Conservation (phyloP, 2,888 invertebrate species). For the Mellilla xanthometata region DNA sequence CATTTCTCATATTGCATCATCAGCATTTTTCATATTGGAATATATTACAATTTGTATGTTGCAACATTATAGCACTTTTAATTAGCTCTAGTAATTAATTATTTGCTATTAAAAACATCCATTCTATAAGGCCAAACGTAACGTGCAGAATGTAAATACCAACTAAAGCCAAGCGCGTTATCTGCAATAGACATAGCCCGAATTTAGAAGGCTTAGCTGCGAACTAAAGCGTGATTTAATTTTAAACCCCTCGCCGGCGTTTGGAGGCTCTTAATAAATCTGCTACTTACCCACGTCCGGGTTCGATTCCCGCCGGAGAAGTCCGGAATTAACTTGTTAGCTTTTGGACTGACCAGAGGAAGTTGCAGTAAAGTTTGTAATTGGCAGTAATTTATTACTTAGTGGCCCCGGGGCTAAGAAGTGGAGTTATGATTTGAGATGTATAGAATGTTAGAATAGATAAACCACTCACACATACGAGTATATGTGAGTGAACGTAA, state of each 20-base stretch:
- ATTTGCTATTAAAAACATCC: no score
- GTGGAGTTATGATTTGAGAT: no score
- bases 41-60: no score
- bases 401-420: no score
- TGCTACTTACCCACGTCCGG: slow-evolving; percentile 65
- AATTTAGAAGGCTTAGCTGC: slow-evolving; percentile 61
- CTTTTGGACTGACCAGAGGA: slow-evolving; percentile 61
- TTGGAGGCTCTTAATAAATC: slow-evolving; percentile 77
- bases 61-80: no score
- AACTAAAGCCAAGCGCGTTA: slow-evolving; percentile 39
- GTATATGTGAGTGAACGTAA: no score
- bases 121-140: no score
- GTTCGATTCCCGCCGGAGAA: slow-evolving; percentile 71
- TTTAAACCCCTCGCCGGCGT: slow-evolving; percentile 55
- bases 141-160: slow-evolving; percentile 26
- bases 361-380: slow-evolving; percentile 51
- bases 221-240: slow-evolving; percentile 74
- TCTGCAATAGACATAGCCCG: slow-evolving; percentile 55
- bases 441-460: no score
- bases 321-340: slow-evolving; percentile 65
- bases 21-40: no score
- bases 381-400: slow-evolving; percentile 53
- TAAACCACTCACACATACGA: no score
- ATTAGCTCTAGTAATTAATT: no score
- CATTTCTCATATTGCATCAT: no score